These are phyloP conservation scores for Puntigrus tetrazona DNA, from an alignment of 2,113 vertebrate species.

Conservation along the genomic window DNA sequence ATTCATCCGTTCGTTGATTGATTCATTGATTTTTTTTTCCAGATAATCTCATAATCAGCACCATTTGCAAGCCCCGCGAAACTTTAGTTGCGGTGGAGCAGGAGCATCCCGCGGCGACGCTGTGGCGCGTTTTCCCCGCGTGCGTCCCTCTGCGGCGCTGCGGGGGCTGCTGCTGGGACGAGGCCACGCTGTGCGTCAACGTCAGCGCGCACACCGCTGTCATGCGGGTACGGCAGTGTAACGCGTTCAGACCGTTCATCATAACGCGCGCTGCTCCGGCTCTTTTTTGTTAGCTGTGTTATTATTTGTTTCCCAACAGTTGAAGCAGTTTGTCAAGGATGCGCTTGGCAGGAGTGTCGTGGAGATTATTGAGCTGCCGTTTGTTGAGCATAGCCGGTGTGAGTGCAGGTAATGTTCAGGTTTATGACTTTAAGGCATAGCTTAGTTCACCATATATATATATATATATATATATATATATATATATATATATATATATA, in stretches of 20 bases:
- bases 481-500: no score
- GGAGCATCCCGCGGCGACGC: constrained; percentile 12
- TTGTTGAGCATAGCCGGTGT: constrained; percentile 27
- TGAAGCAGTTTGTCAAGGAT: not conserved
- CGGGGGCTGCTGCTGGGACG: not conserved
- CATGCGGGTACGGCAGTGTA: constrained; percentile 2
- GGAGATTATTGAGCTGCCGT: not conserved
- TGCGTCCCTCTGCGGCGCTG: constrained; percentile 28
- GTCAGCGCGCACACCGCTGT: not conserved
- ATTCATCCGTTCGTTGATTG: no score
- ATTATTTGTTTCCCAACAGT: not conserved
- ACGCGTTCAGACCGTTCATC: not conserved
- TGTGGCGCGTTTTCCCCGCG: not conserved
- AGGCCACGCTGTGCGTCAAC: not conserved
- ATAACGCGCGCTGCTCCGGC: not conserved
- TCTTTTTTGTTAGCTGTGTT: not conserved
- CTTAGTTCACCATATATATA: no score
- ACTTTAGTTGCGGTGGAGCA: not conserved
- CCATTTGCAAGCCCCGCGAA: constrained; percentile 9
- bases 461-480: no score
- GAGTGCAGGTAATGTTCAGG: constrained; percentile 11
- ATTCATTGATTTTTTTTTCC: not conserved
- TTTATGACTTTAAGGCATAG: no score
- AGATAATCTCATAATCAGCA: no score
- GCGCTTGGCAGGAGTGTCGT: not conserved